Percentiles rank a stretch among this genome's conserved stretches.
These are phyloP conservation scores for Aleadryas rufinucha DNA, from an alignment of 2,113 vertebrate genomes.

Conservation along the genomic window DNA sequence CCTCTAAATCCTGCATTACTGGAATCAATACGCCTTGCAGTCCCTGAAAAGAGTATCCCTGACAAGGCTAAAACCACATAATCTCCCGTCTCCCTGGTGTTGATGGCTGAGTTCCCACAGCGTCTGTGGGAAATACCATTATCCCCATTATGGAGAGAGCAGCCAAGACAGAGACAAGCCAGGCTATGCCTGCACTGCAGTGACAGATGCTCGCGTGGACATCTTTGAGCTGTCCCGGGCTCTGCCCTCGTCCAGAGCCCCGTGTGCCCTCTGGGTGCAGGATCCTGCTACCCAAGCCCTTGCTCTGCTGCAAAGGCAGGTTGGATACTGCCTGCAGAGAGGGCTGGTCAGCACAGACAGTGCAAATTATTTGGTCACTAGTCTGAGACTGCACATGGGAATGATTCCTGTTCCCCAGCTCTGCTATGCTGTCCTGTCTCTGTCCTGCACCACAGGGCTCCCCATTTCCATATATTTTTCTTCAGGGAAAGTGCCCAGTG, in stretches of 20 bases:
- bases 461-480: neutral
- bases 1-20: slow-evolving; percentile 30
- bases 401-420: neutral
- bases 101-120: neutral
- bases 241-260: neutral
- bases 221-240: rapidly evolving
- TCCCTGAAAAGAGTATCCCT: neutral
- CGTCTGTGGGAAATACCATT: neutral
- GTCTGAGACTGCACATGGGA: neutral
- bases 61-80: neutral
- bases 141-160: neutral
- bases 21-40: slow-evolving; percentile 30
- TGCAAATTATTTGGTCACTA: neutral
- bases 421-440: neutral
- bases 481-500: neutral
- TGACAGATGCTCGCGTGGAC: rapidly evolving
- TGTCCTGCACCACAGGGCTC: neutral
- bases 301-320: neutral
- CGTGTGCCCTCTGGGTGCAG: neutral
- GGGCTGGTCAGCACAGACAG: neutral
- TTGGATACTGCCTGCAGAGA: rapidly evolving
- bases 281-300: neutral
- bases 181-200: rapidly evolving
- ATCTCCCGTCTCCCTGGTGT: neutral
- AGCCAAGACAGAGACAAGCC: neutral